Conservation (phyloP, 2,113 vertebrate species). For the Nycticorax nycticorax region DNA sequence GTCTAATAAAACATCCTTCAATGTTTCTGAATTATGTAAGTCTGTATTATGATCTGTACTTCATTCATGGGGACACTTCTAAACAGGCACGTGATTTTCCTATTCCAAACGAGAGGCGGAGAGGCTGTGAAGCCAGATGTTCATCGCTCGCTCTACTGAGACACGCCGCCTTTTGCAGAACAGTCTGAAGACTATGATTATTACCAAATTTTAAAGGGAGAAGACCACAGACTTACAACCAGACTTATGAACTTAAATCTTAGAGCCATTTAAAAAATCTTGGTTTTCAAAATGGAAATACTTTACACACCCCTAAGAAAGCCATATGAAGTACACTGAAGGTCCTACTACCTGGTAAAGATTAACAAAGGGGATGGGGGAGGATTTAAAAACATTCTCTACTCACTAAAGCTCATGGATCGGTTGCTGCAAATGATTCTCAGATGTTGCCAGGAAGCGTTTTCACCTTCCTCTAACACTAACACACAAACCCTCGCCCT, state of each 20-base stretch:
- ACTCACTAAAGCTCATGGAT: neutral
- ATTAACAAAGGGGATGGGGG: neutral
- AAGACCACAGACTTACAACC: neutral
- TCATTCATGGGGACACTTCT: neutral
- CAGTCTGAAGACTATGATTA: neutral
- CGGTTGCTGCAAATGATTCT: slow-evolving; percentile 44
- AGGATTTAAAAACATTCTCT: slow-evolving; percentile 25
- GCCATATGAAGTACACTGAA: neutral
- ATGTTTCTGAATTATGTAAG: neutral
- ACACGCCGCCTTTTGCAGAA: neutral
- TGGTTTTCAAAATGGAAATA: neutral
- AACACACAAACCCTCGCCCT: neutral
- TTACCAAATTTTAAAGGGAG: neutral
- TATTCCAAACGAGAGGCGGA: neutral
- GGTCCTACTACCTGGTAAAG: slow-evolving; percentile 15
- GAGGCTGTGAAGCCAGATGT: neutral
- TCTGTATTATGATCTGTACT: neutral
- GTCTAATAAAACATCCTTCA: neutral
- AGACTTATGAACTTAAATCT: neutral
- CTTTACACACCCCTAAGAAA: neutral
- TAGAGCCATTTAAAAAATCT: neutral
- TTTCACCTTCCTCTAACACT: slow-evolving; percentile 28
- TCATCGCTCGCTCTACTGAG: neutral
- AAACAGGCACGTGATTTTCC: neutral
- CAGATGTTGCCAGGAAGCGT: slow-evolving; percentile 48